A percentile compares a stretch with the other conserved stretches of the same genome.
phyloP scores from a whole-genome alignment of 2,888 invertebrate genomes.

The Furcula furcula region DNA sequence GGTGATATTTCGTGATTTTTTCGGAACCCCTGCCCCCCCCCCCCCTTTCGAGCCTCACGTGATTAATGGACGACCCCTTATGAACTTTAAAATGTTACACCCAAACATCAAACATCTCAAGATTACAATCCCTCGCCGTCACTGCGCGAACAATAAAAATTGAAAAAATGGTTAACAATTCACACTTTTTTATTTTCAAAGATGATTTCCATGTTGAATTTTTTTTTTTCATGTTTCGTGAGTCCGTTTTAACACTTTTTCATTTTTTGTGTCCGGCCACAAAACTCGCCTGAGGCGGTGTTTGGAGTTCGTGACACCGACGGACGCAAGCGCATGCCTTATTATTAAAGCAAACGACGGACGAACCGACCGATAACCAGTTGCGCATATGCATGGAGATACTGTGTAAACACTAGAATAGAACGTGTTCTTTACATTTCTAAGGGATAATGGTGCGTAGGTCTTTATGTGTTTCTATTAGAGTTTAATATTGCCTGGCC shows the following conservation, averaged over 20 bases:
- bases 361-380: slow-evolving; percentile 70
- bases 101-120: too few species aligned
- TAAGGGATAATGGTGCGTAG: slow-evolving; percentile 8
- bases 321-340: slow-evolving; percentile 61
- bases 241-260: slow-evolving; percentile 46
- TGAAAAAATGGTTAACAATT: slow-evolving; percentile 4
- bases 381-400: slow-evolving; percentile 70
- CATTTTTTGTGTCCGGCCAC: slow-evolving; percentile 42
- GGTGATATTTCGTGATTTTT: too few species aligned
- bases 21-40: too few species aligned
- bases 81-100: too few species aligned
- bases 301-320: slow-evolving; percentile 76
- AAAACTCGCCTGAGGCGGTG: slow-evolving; percentile 49
- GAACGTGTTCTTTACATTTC: slow-evolving; percentile 28
- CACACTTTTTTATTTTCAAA: slow-evolving; percentile 23
- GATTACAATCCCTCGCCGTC: too few species aligned
- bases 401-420: slow-evolving; percentile 67
- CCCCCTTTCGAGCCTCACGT: too few species aligned
- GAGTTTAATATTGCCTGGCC: slow-evolving; percentile 2
- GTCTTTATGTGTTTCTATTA: too few species aligned
- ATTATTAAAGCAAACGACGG: slow-evolving; percentile 77
- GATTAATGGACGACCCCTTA: too few species aligned
- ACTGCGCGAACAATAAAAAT: slow-evolving; percentile 7
- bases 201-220: slow-evolving; percentile 26
- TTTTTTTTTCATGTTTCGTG: slow-evolving; percentile 20